Evolutionary conservation across 2,888 invertebrate species (phyloP), one percentile per base, ranked within the genome.

Genomic region (Aproaerema taeniolella): DNA sequence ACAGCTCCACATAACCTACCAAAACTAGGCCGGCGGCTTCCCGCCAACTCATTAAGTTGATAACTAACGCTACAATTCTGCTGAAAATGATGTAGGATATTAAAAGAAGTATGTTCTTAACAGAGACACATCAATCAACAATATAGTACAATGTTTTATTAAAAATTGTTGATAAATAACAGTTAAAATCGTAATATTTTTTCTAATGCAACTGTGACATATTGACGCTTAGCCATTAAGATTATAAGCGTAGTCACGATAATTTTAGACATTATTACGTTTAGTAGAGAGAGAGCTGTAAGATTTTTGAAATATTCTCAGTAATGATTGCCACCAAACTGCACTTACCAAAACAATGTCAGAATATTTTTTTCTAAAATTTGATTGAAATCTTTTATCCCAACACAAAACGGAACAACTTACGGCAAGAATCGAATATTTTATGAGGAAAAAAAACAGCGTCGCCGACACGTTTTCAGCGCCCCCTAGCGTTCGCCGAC

Each of bases 291-390:
- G 20, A 4, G 7, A 6, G 20, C 20, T 20, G 7, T 4, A 4
- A n/a, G 7, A 20, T 20, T 20, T 20, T 20, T 20, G 20, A 20
- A 20, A 8, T 20, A 8, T 6, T 20, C 8, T 20, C 20, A 20
- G 7, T 20, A 42, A 26, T n/a, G 14, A 36, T 16, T 41, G 41
- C 40, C 47, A 47, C 49, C 49, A 52, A 58, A 61, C 61, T 68
- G 53, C 68, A 82, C 86, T 77, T 64, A 83, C 85, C 73, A 77
- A 74, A 75, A 77, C 75, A 69, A 69, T 65, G 66, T 60, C 67
- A 66, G 62, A 66, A 58, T 58, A 58, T 61, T 67, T 72, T 68
- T 78, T 75, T 74, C 61, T 61, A 59, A 59, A 61, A 64, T 58
- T 53, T 61, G 48, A 59, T 53, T 61, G 48, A 59, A 62, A 59